Evolutionary conservation across 1,140 invertebrate genomes (phyloP).

Genomic region (Araneus ventricosus): DNA sequence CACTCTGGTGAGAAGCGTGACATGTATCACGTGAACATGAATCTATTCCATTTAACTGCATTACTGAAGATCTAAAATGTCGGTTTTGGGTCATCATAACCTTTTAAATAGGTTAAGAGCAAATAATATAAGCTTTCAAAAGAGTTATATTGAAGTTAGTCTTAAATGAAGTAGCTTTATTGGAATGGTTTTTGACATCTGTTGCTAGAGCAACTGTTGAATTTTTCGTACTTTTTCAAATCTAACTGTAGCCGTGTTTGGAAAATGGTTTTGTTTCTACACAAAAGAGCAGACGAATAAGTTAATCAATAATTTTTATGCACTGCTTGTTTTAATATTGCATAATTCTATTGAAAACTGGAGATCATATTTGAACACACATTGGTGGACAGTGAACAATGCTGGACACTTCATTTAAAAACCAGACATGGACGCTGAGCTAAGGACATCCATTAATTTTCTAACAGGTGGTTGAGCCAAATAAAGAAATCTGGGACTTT

Average conservation of each 20-base stretch:
- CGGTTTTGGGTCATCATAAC: too few relatives aligned
- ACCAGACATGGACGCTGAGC: neutral
- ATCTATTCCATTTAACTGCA: too few relatives aligned
- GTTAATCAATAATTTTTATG: neutral
- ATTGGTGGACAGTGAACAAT: neutral
- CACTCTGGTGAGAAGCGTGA: too few relatives aligned
- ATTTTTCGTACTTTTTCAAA: neutral
- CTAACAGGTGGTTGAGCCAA: constrained; percentile 43
- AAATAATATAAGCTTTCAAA: too few relatives aligned
- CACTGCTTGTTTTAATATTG: neutral
- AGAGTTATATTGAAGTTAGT: too few relatives aligned
- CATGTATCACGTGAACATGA: too few relatives aligned
- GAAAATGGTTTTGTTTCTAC: neutral
- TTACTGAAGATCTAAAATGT: too few relatives aligned
- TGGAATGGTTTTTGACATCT: neutral
- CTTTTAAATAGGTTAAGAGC: too few relatives aligned
- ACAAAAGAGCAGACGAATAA: neutral
- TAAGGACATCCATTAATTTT: constrained; percentile 49
- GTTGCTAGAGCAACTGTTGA: constrained; percentile 27
- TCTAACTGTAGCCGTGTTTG: neutral
- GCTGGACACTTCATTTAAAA: neutral
- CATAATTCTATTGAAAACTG: neutral
- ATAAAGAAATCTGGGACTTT: neutral
- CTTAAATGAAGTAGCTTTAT: too few relatives aligned
- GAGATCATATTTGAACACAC: neutral